A percentile compares a stretch with the other conserved stretches of the same genome.
These are phyloP conservation scores for Lates japonicus DNA, from an alignment of 2,797 vertebrate species.

Conservation along the genomic window DNA sequence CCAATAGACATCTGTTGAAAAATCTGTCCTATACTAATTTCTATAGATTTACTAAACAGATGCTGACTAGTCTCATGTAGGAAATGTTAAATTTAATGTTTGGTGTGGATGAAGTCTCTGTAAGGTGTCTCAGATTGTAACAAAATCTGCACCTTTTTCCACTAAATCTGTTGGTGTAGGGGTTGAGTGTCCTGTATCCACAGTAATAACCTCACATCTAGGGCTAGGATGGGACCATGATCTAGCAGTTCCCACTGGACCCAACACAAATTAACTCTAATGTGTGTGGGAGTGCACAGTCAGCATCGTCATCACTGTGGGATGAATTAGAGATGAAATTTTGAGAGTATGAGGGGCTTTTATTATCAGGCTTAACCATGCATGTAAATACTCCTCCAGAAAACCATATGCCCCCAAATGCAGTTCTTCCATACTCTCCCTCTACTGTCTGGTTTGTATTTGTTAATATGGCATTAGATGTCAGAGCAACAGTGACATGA, in stretches of 20 bases:
- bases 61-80: not conserved
- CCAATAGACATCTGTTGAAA: not conserved
- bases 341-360: not conserved
- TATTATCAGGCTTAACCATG: not conserved
- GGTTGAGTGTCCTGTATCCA: not conserved
- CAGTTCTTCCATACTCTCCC: not conserved
- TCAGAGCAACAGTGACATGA: constrained; percentile 18
- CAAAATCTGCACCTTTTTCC: not conserved
- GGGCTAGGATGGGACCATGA: not conserved
- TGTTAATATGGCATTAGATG: not conserved
- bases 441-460: not conserved
- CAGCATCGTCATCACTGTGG: not conserved
- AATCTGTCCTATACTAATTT: not conserved
- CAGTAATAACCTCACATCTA: not conserved
- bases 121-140: not conserved
- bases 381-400: not conserved
- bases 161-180: not conserved
- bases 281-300: not conserved
- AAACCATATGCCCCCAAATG: not conserved
- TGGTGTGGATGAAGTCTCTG: not conserved
- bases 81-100: not conserved
- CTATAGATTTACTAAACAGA: not conserved
- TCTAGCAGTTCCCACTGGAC: not conserved
- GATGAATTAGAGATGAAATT: constrained; percentile 17
- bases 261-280: not conserved